Base-by-base conservation (phyloP, 2,888 invertebrate genomes). In the Gymnoscelis rufifasciata region DNA sequence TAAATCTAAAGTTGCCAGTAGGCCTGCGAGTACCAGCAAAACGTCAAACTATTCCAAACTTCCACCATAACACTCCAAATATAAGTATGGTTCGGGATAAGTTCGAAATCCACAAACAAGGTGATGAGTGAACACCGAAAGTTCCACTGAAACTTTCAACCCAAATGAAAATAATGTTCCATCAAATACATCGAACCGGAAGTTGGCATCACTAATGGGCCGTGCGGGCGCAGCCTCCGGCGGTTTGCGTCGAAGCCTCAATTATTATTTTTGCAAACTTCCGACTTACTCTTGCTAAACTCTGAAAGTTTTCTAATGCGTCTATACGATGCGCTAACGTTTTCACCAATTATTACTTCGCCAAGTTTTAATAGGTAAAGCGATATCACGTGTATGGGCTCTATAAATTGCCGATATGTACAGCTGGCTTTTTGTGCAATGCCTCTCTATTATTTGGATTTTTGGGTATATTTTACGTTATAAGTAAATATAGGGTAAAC, bases 321-420 rank as follows among this genome's bases (percentile, higher is more conserved):
- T 57, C 31, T 15, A 14, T 15, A n/a, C 53, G 52, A 64, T 62
- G 56, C 58, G 54, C 50, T 42, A 47, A 48, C 44, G 59, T 54
- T 62, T 65, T 65, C 57, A 47, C 65, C 63, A 73, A 76, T 73
- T 74, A 73, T 67, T 73, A 72, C 57, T 74, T 74, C 35, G 31
- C 38, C n/a, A 62, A 71, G 59, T 67, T 71, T 54, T 64, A 61
- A 64, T 63, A 64, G 62, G 62, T 64, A 56, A 60, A 64, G 46
- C 49, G 40, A 52, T 52, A 57, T 7, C 7, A 3, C 47, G 47
- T 36, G 11, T 10, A 7, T 6, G 10, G 28, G 12, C n/a, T n/a
- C n/a, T n/a, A n/a, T n/a, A n/a, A n/a, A n/a, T n/a, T n/a, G n/a
- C n/a, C n/a, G n/a, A n/a, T n/a, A n/a, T n/a, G n/a, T n/a, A n/a